Evolutionary conservation across 2,797 vertebrate genomes (phyloP).

Genomic region (Sebastes minor): DNA sequence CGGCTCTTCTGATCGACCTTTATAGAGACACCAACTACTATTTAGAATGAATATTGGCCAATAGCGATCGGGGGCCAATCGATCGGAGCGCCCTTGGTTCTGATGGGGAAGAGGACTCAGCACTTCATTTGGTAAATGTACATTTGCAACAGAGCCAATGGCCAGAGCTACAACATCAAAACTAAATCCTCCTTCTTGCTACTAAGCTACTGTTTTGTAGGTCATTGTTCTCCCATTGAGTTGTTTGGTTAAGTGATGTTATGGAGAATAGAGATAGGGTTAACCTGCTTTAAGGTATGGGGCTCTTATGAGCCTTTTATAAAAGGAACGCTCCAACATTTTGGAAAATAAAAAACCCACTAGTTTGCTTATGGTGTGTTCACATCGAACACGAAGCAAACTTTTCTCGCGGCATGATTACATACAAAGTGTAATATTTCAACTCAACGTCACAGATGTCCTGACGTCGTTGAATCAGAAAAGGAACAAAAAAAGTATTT

Average conservation of each 20-base stretch:
- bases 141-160: background rate
- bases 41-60: background rate
- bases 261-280: background rate
- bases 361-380: background rate
- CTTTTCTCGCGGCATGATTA: background rate
- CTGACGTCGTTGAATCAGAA: background rate
- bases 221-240: background rate
- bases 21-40: background rate
- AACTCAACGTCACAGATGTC: background rate
- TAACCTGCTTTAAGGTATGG: background rate
- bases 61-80: background rate
- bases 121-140: background rate
- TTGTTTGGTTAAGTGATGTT: background rate
- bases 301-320: background rate
- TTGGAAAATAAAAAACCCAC: background rate
- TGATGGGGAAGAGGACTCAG: background rate
- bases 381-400: background rate
- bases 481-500: background rate
- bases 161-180: background rate
- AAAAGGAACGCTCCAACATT: conserved; percentile 1
- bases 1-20: no score
- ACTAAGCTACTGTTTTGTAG: background rate
- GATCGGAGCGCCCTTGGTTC: background rate
- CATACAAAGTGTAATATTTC: background rate
- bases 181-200: background rate